phyloP scores from a whole-genome alignment of 2,888 invertebrate genomes.

The Platycheirus rosarum region DNA sequence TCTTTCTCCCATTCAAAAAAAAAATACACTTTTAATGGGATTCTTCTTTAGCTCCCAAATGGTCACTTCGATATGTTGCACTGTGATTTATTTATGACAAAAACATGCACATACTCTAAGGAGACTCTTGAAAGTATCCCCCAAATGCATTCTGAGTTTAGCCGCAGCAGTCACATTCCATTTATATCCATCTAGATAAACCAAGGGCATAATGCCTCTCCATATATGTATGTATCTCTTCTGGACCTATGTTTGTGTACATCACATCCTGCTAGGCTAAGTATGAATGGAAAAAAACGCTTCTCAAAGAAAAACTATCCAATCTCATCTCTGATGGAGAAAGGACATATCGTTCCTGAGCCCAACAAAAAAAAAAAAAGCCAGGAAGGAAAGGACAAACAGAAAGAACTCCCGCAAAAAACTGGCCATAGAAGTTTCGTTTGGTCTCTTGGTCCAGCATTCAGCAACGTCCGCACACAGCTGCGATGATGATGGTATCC shows the following conservation, averaged over 20 bases:
- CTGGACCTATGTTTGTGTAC: background rate
- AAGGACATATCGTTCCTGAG: conserved; percentile 42
- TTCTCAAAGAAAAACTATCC: conserved; percentile 55
- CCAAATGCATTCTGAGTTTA: conserved; percentile 41
- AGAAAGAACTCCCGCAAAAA: conserved; percentile 42
- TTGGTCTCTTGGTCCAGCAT: conserved; percentile 22
- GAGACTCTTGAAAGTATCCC: conserved; percentile 37
- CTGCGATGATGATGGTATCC: conserved; percentile 55
- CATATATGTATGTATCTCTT: too few relatives aligned
- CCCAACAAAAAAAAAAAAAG: conserved; percentile 49
- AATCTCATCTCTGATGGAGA: conserved; percentile 57
- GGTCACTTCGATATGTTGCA: conserved; percentile 70
- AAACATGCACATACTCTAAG: conserved; percentile 57
- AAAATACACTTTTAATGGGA: conserved; percentile 32
- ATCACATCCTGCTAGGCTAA: conserved; percentile 33
- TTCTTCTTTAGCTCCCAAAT: conserved; percentile 45
- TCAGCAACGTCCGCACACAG: conserved; percentile 30
- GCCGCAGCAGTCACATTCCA: conserved; percentile 70
- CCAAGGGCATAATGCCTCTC: too few relatives aligned
- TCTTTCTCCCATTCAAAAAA: conserved; percentile 23
- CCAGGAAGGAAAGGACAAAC: conserved; percentile 55
- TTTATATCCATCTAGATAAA: conserved; percentile 73
- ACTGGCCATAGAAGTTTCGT: conserved; percentile 20
- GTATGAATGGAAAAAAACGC: conserved; percentile 40
- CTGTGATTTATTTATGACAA: conserved; percentile 74